These are phyloP conservation scores for Cochlearius cochlearius DNA, from an alignment of 2,113 vertebrate genomes.

Conservation along the genomic window DNA sequence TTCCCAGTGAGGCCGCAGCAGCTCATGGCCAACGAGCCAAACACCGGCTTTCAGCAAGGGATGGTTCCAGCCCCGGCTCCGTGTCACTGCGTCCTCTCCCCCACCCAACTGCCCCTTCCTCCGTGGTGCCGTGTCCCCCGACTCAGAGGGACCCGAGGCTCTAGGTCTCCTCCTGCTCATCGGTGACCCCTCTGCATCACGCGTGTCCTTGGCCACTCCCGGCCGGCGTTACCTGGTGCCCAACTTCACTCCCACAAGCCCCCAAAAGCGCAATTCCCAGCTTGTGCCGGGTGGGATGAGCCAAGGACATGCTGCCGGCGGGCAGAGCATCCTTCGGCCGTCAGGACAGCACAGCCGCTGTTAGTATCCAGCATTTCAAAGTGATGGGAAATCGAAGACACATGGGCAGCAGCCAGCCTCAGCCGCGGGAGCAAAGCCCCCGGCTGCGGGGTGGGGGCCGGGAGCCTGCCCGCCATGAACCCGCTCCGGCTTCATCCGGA, in stretches of 20 bases:
- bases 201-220: neutral
- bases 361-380: too few species aligned
- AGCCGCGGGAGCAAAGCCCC: neutral
- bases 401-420: neutral
- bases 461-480: neutral
- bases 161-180: neutral
- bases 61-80: neutral
- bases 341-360: neutral
- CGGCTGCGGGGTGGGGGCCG: neutral
- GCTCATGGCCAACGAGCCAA: neutral
- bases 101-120: neutral
- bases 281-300: neutral
- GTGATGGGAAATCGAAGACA: neutral
- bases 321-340: neutral
- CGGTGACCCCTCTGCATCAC: neutral
- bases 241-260: too few species aligned
- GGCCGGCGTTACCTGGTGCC: rapidly evolving
- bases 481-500: neutral
- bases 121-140: neutral
- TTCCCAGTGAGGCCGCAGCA: neutral
- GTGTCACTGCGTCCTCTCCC: too few species aligned
- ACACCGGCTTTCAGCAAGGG: neutral
- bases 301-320: neutral
- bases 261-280: neutral
- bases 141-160: neutral